Evolutionary conservation across 2,113 vertebrate genomes (phyloP).

Genomic region (Psophia crepitans): DNA sequence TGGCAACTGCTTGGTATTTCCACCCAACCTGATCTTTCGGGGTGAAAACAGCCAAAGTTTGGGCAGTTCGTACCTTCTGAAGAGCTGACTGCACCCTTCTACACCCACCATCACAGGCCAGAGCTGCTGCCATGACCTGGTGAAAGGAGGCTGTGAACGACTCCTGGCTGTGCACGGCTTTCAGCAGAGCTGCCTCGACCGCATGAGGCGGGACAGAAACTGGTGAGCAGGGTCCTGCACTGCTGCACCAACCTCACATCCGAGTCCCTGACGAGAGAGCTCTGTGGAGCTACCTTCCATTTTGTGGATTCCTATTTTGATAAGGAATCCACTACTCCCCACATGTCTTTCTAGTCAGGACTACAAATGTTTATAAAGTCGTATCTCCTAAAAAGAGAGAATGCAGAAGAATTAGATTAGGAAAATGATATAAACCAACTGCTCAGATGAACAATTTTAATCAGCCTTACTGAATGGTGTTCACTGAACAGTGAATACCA

Average conservation of each 20-base stretch:
- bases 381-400: neutral
- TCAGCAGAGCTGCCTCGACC: neutral
- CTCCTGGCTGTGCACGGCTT: neutral
- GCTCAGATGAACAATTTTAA: neutral
- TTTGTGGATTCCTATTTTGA: neutral
- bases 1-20: neutral
- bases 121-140: neutral
- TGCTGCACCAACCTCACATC: neutral
- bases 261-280: neutral
- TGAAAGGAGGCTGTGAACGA: neutral
- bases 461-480: neutral
- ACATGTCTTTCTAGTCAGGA: neutral
- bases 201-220: rapidly evolving
- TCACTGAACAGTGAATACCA: neutral
- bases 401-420: neutral
- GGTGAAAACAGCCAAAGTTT: neutral
- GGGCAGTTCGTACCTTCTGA: neutral
- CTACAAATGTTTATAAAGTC: neutral
- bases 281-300: neutral
- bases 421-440: neutral
- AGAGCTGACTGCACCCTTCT: neutral
- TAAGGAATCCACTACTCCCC: neutral
- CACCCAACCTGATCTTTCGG: neutral
- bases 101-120: neutral
- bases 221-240: neutral